A percentile compares a stretch with the other conserved stretches of the same genome.
These are phyloP conservation scores for Leptestheria dahalacensis DNA, from an alignment of 1,140 invertebrate species.

Conservation along the genomic window DNA sequence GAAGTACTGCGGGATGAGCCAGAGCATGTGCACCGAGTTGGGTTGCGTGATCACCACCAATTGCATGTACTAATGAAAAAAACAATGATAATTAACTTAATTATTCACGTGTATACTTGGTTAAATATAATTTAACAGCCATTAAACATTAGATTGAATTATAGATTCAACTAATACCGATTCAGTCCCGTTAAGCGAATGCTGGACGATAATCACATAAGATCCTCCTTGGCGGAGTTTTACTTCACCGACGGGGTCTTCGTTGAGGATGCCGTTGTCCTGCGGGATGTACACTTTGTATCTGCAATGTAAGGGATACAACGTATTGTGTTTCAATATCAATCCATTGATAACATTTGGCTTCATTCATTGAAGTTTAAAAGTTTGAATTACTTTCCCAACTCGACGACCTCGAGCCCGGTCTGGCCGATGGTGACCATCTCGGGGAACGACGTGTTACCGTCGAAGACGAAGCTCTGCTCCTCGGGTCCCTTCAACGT, in stretches of 20 bases:
- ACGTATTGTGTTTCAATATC: background rate
- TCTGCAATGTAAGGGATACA: background rate
- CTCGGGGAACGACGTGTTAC: background rate
- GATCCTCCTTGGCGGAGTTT: constrained; percentile 4
- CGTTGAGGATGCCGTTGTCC: constrained; percentile 1
- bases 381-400: constrained; percentile 1
- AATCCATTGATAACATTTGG: background rate
- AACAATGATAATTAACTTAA: background rate
- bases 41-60: constrained; percentile 36
- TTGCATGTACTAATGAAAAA: constrained; percentile 7
- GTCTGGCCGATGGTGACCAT: background rate
- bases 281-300: constrained; percentile 10
- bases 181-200: constrained; percentile 5
- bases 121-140: background rate
- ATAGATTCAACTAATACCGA: background rate
- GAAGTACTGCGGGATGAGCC: constrained; percentile 73
- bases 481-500: background rate
- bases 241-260: background rate
- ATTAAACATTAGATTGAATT: background rate
- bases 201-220: constrained; percentile 7
- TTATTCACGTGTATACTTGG: background rate
- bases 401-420: background rate
- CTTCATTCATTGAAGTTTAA: constrained; percentile 2
- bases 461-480: background rate
- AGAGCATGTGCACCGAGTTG: constrained; percentile 61